These are phyloP conservation scores for Eulemur mongoz DNA, from an alignment of 2,797 vertebrate species.

Conservation along the genomic window DNA sequence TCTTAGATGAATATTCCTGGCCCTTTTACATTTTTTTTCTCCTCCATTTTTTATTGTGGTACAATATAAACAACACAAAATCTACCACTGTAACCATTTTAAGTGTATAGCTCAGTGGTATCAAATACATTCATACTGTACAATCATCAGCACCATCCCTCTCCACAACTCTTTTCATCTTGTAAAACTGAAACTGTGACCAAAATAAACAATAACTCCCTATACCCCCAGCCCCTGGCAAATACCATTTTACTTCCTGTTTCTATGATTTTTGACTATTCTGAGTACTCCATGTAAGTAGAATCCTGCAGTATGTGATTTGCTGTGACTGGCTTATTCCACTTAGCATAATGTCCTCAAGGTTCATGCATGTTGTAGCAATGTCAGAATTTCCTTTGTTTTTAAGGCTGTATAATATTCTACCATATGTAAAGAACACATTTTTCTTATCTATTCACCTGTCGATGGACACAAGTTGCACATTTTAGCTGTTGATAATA, in stretches of 20 bases:
- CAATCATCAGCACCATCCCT: background rate
- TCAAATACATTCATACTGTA: background rate
- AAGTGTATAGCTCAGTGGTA: background rate
- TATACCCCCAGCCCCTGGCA: background rate
- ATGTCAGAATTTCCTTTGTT: background rate
- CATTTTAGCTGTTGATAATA: background rate
- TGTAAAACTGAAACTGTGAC: background rate
- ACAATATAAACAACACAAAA: background rate
- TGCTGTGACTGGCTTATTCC: background rate
- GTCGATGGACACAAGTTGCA: background rate
- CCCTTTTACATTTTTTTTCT: background rate
- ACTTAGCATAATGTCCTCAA: background rate
- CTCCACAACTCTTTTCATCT: background rate
- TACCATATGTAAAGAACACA: background rate
- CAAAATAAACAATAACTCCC: background rate
- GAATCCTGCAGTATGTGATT: background rate
- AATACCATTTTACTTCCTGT: background rate
- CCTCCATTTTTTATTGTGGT: background rate
- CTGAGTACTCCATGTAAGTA: background rate
- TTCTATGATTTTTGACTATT: background rate
- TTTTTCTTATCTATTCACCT: background rate
- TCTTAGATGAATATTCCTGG: background rate
- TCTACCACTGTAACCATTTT: background rate
- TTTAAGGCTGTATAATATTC: background rate
- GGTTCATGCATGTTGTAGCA: background rate